A percentile compares a stretch with the other conserved stretches of the same genome.
These are phyloP conservation scores for Phrynocephalus vlangalii DNA, from an alignment of 2,797 vertebrate species.

Conservation along the genomic window DNA sequence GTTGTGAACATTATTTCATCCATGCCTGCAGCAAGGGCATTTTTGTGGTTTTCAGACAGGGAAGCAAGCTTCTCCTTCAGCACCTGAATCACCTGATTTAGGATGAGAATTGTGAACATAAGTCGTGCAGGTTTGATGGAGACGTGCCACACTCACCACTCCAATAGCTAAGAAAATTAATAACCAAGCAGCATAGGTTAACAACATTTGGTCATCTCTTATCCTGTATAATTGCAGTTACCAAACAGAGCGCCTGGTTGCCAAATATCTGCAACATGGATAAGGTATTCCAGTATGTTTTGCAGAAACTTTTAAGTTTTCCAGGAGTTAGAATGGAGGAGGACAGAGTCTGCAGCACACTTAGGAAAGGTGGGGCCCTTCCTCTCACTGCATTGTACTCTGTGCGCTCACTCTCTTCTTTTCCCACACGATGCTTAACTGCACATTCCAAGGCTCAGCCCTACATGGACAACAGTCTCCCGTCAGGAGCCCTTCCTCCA, in stretches of 20 bases:
- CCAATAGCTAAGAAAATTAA: neutral
- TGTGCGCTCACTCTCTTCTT: neutral
- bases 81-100: constrained; percentile 84
- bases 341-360: neutral
- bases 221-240: neutral
- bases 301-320: neutral
- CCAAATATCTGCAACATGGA: neutral
- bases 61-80: constrained; percentile 86
- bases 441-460: neutral
- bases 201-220: neutral
- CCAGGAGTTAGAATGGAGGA: neutral
- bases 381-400: neutral
- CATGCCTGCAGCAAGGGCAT: constrained; percentile 86
- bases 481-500: neutral
- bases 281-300: neutral
- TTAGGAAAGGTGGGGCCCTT: neutral
- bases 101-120: constrained; percentile 54
- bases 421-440: neutral
- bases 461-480: neutral
- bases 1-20: constrained; percentile 89
- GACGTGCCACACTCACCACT: neutral
- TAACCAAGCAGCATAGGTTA: neutral
- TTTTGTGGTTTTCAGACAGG: constrained; percentile 83
- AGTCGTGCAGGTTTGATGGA: constrained; percentile 12
- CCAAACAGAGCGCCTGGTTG: neutral